Evolutionary conservation across 2,888 invertebrate genomes (phyloP), one percentile per base, ranked within the genome.

Genomic region (Myopa tessellatipennis): DNA sequence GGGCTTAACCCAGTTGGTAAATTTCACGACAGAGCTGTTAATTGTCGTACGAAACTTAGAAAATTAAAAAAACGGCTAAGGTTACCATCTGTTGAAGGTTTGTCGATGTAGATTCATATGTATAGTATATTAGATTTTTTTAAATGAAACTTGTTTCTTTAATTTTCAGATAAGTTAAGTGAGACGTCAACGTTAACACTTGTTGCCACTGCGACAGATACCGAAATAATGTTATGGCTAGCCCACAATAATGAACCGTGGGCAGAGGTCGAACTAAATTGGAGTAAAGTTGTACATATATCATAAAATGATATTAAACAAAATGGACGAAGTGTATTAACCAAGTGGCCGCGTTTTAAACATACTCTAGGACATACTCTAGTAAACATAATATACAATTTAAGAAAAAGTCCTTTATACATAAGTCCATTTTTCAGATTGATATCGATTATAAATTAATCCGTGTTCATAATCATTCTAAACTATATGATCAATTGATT

Each of bases 1-100:
- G 58, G 58, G 58, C 58, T 58, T 58, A 58, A 58, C 16, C 58
- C 58, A 58, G 58, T 58, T 5, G 58, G 58, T 10, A 58, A 58
- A n/a, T n/a, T 58, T 5, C 58, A 58, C 16, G 58, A 58, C 58
- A 58, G 16, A 14, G 58, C 58, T 8, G 58, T 58, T 58, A 58
- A 58, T 58, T 14, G 16, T 58, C 58, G 58, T 58, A 14, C 58
- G 6, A 58, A 58, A 58, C n/a, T 58, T 58, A 58, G 10, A 58
- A 14, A 58, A 4, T 40, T 40, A 40, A 40, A 40, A 40, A 4
- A 4, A 40, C 5, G 40, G 8, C 40, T 40, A 4, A 40, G 5
- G 8, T 40, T 8, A 6, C 40, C 4, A 40, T 40, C 40, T 4
- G 40, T 40, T 40, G 8, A 40, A 40, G 40, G 40, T 40, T 40